Percentiles rank a stretch among this genome's conserved stretches.
Conservation (phyloP, 1,140 invertebrate species). For the Fopius arisanus region DNA sequence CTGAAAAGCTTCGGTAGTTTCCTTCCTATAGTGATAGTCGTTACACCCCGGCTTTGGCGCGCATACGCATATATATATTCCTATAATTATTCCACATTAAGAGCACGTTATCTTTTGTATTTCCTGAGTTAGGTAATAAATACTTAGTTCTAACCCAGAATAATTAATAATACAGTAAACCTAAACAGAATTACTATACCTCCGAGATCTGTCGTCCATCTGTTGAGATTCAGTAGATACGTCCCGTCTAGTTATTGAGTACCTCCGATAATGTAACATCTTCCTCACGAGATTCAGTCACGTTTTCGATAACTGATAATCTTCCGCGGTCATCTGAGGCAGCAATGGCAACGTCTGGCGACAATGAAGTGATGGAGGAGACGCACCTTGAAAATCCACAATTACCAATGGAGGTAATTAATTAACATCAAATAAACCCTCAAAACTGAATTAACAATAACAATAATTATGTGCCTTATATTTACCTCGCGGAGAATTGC, state of each 20-base stretch:
- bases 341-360: neutral
- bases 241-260: constrained; percentile 3
- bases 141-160: no score
- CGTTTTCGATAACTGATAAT: neutral
- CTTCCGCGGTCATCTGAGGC: constrained; percentile 5
- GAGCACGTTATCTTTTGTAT: no score
- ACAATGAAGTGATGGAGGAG: neutral
- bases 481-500: neutral
- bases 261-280: constrained; percentile 10
- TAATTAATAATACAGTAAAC: no score
- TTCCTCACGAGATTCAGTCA: neutral
- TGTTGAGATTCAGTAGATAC: constrained; percentile 13
- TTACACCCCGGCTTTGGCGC: no score
- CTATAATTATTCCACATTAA: no score
- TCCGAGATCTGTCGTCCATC: constrained; percentile 1
- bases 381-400: neutral
- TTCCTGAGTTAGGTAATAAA: no score
- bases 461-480: no score
- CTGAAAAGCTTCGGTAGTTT: no score
- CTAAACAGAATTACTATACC: neutral
- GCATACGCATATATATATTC: no score
- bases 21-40: no score
- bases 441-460: neutral
- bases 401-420: constrained; percentile 22
- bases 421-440: neutral